phyloP scores from a whole-genome alignment of 1,140 invertebrate species.

The Portunus trituberculatus region DNA sequence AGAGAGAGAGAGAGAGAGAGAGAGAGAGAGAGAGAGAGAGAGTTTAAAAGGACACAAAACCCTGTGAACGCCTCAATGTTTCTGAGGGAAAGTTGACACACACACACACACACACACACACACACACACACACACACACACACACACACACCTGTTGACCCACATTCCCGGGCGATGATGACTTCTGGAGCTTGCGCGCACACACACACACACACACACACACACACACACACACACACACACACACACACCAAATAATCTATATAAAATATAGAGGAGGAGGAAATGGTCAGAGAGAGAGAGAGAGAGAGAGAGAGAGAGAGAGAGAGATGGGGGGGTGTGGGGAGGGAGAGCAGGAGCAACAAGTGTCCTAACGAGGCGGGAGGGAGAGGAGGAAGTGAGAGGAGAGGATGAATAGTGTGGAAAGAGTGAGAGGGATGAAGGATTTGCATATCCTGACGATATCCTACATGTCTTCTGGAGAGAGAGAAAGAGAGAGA shows the following conservation, averaged over 20 bases:
- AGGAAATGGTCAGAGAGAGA: not conserved
- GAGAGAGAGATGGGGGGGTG: not conserved
- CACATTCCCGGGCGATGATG: not conserved
- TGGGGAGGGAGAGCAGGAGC: not conserved
- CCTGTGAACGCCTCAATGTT: too few relatives aligned
- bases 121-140: not conserved
- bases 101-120: too few relatives aligned
- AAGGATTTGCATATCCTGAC: too few relatives aligned
- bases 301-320: not conserved
- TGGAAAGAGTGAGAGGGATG: not conserved
- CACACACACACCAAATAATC: not conserved
- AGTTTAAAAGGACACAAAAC: not conserved
- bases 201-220: slow-evolving; percentile 2
- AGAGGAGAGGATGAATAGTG: not conserved
- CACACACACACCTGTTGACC: slow-evolving; percentile 7
- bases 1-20: slow-evolving; percentile 20
- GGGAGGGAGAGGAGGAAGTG: not conserved
- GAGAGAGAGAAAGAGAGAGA: too few relatives aligned
- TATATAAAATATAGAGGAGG: not conserved
- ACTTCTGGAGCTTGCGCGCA: not conserved
- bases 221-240: too few relatives aligned
- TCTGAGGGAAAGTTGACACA: too few relatives aligned
- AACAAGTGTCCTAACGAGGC: not conserved
- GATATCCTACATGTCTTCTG: too few relatives aligned
- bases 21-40: slow-evolving; percentile 18